Evolutionary conservation across 1,140 invertebrate genomes (phyloP).

Genomic region (Trichomalopsis sarcophagae): DNA sequence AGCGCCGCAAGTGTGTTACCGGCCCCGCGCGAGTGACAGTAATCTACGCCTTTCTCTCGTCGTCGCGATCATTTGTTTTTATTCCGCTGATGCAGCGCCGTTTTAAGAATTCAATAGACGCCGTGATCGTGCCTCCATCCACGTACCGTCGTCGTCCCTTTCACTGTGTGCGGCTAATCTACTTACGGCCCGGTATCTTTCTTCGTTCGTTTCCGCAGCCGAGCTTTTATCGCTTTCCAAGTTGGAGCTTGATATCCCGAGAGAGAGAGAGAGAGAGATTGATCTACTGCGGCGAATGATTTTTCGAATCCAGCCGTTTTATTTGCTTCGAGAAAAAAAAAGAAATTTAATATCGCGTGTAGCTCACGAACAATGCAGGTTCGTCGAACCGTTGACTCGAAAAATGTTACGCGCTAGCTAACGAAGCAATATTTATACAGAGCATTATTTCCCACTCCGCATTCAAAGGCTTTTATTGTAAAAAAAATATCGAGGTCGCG

Average conservation of each 20-base stretch:
- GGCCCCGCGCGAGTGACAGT: slow-evolving; percentile 17
- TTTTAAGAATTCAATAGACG: slow-evolving; percentile 15
- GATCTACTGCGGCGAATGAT: too few relatives aligned
- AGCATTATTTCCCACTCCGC: neutral
- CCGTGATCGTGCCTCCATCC: too few relatives aligned
- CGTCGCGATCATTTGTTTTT: slow-evolving; percentile 36
- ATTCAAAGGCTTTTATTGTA: neutral
- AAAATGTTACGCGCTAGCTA: too few relatives aligned
- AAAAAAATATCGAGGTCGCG: neutral
- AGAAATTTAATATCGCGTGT: too few relatives aligned
- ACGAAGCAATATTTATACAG: neutral
- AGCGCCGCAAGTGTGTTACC: neutral
- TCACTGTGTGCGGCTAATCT: slow-evolving; percentile 18
- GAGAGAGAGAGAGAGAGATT: too few relatives aligned
- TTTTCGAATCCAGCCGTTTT: too few relatives aligned
- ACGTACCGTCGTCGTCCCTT: neutral
- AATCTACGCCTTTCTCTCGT: slow-evolving; percentile 23
- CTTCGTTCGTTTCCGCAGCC: neutral
- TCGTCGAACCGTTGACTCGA: too few relatives aligned
- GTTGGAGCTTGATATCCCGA: too few relatives aligned
- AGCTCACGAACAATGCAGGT: too few relatives aligned
- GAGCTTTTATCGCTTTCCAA: neutral
- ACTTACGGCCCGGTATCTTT: slow-evolving; percentile 20
- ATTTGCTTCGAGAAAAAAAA: too few relatives aligned
- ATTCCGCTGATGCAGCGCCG: neutral